A percentile compares a stretch with the other conserved stretches of the same genome.
These are phyloP conservation scores for Dromococcyx pavoninus DNA, from an alignment of 2,797 vertebrate genomes.

Conservation along the genomic window DNA sequence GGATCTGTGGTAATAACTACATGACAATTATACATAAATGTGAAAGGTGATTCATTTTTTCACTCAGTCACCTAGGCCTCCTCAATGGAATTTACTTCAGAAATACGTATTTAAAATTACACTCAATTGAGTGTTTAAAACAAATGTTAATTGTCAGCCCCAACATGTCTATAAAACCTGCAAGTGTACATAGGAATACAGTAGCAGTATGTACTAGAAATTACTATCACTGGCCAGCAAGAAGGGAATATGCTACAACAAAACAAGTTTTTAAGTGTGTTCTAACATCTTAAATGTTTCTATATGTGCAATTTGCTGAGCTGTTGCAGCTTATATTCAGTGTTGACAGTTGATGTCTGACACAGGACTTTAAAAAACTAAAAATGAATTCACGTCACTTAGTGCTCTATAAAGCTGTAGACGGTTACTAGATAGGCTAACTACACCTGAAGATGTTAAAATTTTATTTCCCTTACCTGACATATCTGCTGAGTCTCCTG, in stretches of 20 bases:
- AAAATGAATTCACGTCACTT: conserved; percentile 35
- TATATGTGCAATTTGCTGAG: neutral
- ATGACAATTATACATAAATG: conserved; percentile 25
- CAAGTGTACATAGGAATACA: neutral
- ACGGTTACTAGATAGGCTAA: conserved; percentile 29
- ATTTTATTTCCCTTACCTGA: conserved; percentile 87
- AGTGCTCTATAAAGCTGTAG: conserved; percentile 16
- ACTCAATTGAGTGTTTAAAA: neutral
- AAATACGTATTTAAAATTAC: conserved; percentile 15
- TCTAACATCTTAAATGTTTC: neutral
- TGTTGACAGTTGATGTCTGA: conserved; percentile 16
- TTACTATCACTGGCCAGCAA: conserved; percentile 10
- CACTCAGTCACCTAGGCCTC: conserved; percentile 73
- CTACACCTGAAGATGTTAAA: conserved; percentile 64
- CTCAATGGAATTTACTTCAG: conserved; percentile 37
- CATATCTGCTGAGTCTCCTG: conserved; percentile 97
- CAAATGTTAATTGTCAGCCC: conserved; percentile 39
- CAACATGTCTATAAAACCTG: neutral
- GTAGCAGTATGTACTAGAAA: neutral
- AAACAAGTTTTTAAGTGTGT: neutral
- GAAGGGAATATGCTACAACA: neutral
- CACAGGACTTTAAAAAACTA: conserved; percentile 11
- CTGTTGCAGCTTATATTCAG: neutral
- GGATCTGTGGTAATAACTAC: conserved; percentile 22
- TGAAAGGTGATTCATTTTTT: conserved; percentile 44